These are phyloP conservation scores for Drosophila rubida DNA, from an alignment of 2,888 invertebrate species.

Conservation along the genomic window DNA sequence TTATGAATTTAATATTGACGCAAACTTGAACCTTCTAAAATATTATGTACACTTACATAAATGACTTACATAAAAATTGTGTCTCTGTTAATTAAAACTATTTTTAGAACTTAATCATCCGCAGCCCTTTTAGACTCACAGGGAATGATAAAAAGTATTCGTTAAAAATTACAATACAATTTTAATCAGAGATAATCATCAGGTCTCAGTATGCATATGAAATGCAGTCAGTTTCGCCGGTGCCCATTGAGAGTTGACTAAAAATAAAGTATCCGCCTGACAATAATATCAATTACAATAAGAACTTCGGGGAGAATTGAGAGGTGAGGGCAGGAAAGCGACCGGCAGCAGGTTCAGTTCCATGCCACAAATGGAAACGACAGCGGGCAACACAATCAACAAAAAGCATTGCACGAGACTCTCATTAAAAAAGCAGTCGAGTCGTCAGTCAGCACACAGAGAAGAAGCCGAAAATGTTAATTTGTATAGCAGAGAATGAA, in stretches of 20 bases:
- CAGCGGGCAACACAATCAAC: slow-evolving; percentile 17
- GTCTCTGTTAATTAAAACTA: not conserved
- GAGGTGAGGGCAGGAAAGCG: not conserved
- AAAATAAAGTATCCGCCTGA: slow-evolving; percentile 73
- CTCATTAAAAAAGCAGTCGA: slow-evolving; percentile 62
- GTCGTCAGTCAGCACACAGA: slow-evolving; percentile 23
- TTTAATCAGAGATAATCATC: slow-evolving; percentile 44
- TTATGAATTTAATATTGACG: too few relatives aligned
- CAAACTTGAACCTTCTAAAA: too few relatives aligned
- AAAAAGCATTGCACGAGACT: slow-evolving; percentile 71
- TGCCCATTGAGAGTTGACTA: slow-evolving; percentile 58
- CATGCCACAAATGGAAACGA: slow-evolving; percentile 38
- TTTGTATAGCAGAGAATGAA: slow-evolving; percentile 20
- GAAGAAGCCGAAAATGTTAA: slow-evolving; percentile 58
- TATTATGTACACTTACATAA: too few relatives aligned
- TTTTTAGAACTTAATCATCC: not conserved
- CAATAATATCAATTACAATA: slow-evolving; percentile 75
- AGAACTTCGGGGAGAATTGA: not conserved
- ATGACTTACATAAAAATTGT: too few relatives aligned
- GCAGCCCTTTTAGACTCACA: not conserved
- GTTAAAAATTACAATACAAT: slow-evolving; percentile 35
- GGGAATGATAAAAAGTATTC: slow-evolving; percentile 1
- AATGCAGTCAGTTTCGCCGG: slow-evolving; percentile 50
- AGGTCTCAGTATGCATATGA: slow-evolving; percentile 43
- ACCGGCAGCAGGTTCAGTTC: slow-evolving; percentile 36